Percentiles rank a stretch among this genome's conserved stretches.
These are phyloP conservation scores for Cyphomyrmex costatus DNA, from an alignment of 1,140 invertebrate genomes.

Conservation along the genomic window DNA sequence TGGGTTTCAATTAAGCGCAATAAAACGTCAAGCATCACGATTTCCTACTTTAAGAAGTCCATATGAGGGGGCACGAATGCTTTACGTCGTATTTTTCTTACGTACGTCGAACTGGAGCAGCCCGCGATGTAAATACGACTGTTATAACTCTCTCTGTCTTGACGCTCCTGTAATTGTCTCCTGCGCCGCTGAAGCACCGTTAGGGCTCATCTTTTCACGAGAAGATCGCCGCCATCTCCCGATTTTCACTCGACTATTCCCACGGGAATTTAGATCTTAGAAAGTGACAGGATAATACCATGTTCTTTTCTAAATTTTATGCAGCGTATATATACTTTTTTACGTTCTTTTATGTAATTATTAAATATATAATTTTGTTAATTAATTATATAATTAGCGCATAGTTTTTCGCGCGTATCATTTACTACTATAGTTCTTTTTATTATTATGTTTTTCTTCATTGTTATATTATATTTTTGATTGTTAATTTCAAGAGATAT, in stretches of 20 bases:
- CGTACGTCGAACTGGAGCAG: slow-evolving; percentile 49
- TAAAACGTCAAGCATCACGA: neutral
- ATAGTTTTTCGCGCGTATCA: too few species aligned
- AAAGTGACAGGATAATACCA: slow-evolving; percentile 42
- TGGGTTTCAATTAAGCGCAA: neutral
- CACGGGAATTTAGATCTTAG: slow-evolving; percentile 33
- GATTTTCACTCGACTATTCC: slow-evolving; percentile 53
- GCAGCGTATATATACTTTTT: too few species aligned
- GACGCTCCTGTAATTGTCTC: slow-evolving; percentile 56
- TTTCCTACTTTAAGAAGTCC: neutral
- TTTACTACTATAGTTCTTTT: too few species aligned
- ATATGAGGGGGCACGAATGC: neutral
- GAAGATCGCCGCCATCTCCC: slow-evolving; percentile 24
- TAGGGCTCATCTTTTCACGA: slow-evolving; percentile 50
- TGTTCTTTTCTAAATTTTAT: neutral
- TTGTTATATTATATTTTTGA: too few species aligned
- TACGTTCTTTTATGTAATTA: too few species aligned
- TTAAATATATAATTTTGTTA: too few species aligned
- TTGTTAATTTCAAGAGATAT: neutral
- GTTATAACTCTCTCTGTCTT: slow-evolving; percentile 43
- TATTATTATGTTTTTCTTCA: too few species aligned
- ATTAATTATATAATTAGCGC: too few species aligned
- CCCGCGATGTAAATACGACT: slow-evolving; percentile 21
- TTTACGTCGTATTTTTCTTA: neutral
- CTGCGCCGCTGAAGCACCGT: slow-evolving; percentile 52